Conservation (phyloP, 2,113 vertebrate species). For the Natator depressus region DNA sequence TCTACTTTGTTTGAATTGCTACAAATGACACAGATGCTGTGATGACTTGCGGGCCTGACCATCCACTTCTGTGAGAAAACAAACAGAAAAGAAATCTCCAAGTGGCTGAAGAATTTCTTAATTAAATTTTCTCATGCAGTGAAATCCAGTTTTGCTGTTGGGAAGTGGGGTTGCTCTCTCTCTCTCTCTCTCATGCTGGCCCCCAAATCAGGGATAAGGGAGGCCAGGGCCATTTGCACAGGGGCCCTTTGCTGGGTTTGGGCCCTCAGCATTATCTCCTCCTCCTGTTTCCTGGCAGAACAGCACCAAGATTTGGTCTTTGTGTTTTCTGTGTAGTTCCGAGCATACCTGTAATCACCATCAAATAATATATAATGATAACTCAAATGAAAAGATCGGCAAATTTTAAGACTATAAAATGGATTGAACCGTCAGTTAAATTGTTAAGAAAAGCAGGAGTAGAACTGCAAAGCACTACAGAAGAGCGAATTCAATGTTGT, state of each 20-base stretch:
- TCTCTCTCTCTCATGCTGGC: no score
- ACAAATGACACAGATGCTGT: not conserved
- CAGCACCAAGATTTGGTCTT: not conserved
- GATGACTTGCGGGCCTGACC: not conserved
- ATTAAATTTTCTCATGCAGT: not conserved
- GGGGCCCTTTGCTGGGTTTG: not conserved
- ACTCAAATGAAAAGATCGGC: not conserved
- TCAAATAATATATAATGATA: not conserved
- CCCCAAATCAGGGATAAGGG: not conserved
- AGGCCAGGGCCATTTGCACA: not conserved
- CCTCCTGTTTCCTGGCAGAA: not conserved
- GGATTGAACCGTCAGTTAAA: not conserved
- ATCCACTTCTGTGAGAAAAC: not conserved
- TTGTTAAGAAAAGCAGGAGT: not conserved
- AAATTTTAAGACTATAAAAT: not conserved
- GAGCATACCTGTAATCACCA: no score
- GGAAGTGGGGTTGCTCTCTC: not conserved
- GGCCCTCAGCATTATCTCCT: not conserved
- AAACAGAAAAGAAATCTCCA: not conserved
- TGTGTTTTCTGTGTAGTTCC: not conserved
- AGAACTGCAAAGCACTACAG: no score
- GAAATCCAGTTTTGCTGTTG: not conserved
- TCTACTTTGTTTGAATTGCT: not conserved
- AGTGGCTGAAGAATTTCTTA: not conserved
- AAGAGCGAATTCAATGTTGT: no score